Evolutionary conservation across 2,797 vertebrate genomes (phyloP), one percentile per base, ranked within the genome.

Genomic region (Lepus townsendii): DNA sequence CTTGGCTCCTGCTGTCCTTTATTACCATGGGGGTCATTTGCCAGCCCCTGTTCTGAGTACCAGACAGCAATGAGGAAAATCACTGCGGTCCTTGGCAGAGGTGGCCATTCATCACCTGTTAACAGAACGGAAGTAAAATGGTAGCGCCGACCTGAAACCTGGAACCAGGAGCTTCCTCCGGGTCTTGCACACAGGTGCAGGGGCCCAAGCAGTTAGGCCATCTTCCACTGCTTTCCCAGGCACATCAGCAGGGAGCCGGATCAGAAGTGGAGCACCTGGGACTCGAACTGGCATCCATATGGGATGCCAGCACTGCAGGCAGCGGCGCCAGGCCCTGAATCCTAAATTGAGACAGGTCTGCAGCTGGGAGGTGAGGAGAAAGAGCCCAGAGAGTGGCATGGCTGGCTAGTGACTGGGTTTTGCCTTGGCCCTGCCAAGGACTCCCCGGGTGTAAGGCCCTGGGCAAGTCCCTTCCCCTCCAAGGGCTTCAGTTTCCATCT

Each of bases 1-100:
- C 91, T 93, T 95, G 86, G 78, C 57, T 91, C 62, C 76, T 50
- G 8, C 75, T 88, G 72, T 86, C 86, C 71, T 94, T 20, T 83
- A 50, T 93, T 66, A 89, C 24, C 83, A 17, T 65, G 91, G 82
- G 32, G 80, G 76, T 91, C 95, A 79, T 88, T 91, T 89, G 57
- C 72, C 83, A 91, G n/a, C 42, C 66, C 75, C 78, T 72, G 32
- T 60, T 47, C 71, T 83, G 62, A 88, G 54, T 69, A 77, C 66
- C 72, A 69, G 88, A 90, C n/a, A 82, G 30, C 32, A 75, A 47
- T 50, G 42, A 95, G 24, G 65, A 94, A 83, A 96, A 82, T 38
- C 90, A 69, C 88, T 83, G 62, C 73, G 72, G 76, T 69, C 24
- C 42, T 42, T 90, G 42, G 22, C 30, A n/a, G 42, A 54, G 20